These are phyloP conservation scores for Agrilus mali DNA, from an alignment of 2,888 invertebrate species.

Conservation along the genomic window DNA sequence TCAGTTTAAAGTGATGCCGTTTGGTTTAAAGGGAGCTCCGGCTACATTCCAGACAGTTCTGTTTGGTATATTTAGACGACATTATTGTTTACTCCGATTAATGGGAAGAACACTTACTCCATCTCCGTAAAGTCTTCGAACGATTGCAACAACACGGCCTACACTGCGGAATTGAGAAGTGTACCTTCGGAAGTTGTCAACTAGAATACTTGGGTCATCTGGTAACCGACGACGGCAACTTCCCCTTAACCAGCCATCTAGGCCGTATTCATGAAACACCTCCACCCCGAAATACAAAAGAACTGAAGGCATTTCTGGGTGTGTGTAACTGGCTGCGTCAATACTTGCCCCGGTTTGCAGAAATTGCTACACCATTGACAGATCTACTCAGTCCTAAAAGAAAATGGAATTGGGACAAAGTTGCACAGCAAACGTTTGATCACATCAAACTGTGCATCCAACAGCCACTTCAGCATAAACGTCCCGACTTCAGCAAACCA, in stretches of 20 bases:
- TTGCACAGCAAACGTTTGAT: constrained; percentile 7
- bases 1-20: constrained; percentile 20
- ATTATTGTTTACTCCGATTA: constrained; percentile 14
- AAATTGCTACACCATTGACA: constrained; percentile 14
- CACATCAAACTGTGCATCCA: constrained; percentile 7
- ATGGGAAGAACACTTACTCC: constrained; percentile 10
- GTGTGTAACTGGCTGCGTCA: constrained; percentile 16
- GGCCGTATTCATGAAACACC: not conserved
- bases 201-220: too few relatives aligned
- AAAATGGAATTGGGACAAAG: constrained; percentile 9
- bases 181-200: constrained; percentile 6
- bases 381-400: constrained; percentile 8
- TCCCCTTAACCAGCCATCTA: too few relatives aligned
- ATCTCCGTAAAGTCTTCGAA: constrained; percentile 12
- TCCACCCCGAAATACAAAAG: constrained; percentile 5
- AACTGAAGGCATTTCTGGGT: constrained; percentile 15
- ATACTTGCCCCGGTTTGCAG: constrained; percentile 15
- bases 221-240: too few relatives aligned
- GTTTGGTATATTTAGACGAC: constrained; percentile 20
- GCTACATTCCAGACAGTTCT: constrained; percentile 18
- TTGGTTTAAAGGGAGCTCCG: constrained; percentile 19
- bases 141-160: constrained; percentile 11
- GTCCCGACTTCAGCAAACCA: constrained; percentile 10
- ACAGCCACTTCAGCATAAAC: constrained; percentile 10
- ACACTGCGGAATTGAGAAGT: constrained; percentile 8